Evolutionary conservation across 2,797 vertebrate species (phyloP).

Genomic region (Rhinatrema bivittatum): DNA sequence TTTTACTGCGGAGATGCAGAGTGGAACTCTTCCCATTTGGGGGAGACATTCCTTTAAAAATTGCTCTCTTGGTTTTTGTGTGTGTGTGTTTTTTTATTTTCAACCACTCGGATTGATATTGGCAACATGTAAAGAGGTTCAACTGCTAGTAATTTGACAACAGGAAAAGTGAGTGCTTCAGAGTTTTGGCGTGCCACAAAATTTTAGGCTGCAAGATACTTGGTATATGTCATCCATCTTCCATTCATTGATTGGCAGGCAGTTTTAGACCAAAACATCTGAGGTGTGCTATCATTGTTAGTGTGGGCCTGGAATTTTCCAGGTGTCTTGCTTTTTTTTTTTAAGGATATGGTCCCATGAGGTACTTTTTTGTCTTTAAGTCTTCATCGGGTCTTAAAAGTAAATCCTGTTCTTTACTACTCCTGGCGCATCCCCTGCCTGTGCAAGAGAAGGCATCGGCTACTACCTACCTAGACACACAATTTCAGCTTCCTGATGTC

Average conservation of each 20-base stretch:
- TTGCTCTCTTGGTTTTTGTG: slow-evolving; percentile 26
- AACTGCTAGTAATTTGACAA: slow-evolving; percentile 7
- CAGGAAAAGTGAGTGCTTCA: slow-evolving; percentile 1
- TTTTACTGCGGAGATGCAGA: slow-evolving; percentile 66
- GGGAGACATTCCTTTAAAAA: slow-evolving; percentile 59
- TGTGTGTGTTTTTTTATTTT: slow-evolving; percentile 6
- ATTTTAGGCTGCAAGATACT: neutral
- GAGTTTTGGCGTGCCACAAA: neutral
- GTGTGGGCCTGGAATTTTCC: no score
- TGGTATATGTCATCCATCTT: no score
- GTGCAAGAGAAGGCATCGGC: slow-evolving; percentile 15
- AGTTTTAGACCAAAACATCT: neutral
- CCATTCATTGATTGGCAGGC: neutral
- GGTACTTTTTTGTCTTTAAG: no score
- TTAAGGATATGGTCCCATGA: no score
- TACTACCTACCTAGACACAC: neutral
- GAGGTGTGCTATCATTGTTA: neutral
- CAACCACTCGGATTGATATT: neutral
- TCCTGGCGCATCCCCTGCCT: slow-evolving; percentile 4
- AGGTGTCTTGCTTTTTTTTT: no score
- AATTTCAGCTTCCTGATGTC: slow-evolving; percentile 18
- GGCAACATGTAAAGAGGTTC: slow-evolving; percentile 9
- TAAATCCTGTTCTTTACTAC: neutral
- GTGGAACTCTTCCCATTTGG: slow-evolving; percentile 65
- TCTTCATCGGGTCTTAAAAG: neutral